Evolutionary conservation across 2,797 vertebrate genomes (phyloP), one percentile per base, ranked within the genome.

Genomic region (Aulostomus chinensis): DNA sequence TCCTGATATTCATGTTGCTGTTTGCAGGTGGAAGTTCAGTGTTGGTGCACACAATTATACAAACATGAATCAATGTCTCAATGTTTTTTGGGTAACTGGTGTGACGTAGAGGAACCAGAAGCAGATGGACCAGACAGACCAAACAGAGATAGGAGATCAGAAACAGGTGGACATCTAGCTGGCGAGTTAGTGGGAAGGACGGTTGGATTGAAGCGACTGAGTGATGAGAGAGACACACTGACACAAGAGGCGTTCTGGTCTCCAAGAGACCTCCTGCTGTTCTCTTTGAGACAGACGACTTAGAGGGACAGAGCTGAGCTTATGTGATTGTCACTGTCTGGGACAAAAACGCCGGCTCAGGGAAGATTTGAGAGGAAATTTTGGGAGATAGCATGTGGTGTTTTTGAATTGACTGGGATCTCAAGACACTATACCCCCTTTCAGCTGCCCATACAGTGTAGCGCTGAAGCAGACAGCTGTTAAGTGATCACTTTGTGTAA

Each of bases 231-330:
- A 58, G 36, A 49, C 36, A 15, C 20, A 3, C 41, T 32, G 58
- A 71, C 64, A 61, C 31, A 35, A 25, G 41, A 54, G 53, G 43
- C 30, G 22, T 54, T 36, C 6, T 57, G 68, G 46, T 45, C 54
- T 20, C 52, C 47, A 8, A 29, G 61, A 67, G 67, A 41, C 74
- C 60, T 63, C 87, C 80, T 5, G 63, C 78, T 77, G 83, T 28
- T 73, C 60, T 15, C 39, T 36, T 16, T 20, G 73, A 85, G 79
- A 85, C 87, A 81, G 80, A 80, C 69, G 62, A 83, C 79, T 87
- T 82, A 85, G 46, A 63, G 41, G 58, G 66, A 76, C 62, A 24
- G 73, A 73, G 72, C 53, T 42, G 15, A 66, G 84, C 82, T 82
- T 77, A 84, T 28, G 58, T 26, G 73, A 81, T 32, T 64, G 80